Conservation (phyloP, 2,797 vertebrate genomes). For the Siniperca undulata region DNA sequence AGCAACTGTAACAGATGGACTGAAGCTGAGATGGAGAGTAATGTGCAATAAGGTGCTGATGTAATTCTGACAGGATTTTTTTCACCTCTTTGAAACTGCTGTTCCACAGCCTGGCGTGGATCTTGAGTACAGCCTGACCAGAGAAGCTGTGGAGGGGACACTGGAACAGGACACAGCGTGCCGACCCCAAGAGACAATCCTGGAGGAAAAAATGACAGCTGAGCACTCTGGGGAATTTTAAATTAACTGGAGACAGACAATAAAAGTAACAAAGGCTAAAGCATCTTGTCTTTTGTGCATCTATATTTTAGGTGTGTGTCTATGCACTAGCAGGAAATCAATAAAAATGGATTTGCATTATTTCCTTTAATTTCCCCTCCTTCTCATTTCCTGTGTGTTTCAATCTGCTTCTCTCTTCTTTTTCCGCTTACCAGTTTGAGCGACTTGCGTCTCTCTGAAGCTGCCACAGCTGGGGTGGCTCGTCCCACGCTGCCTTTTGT, state of each 20-base stretch:
- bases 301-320: not conserved
- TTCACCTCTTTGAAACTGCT: conserved; percentile 94
- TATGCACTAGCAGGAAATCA: not conserved
- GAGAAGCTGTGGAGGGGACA: conserved; percentile 92
- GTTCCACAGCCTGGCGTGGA: conserved; percentile 93
- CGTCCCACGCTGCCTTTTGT: conserved; percentile 66
- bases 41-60: not conserved
- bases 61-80: conserved; percentile 5
- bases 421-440: conserved; percentile 88
- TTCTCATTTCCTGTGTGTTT: not conserved
- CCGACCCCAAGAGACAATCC: conserved; percentile 91
- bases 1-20: conserved; percentile 23
- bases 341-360: not conserved
- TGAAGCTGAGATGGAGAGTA: conserved; percentile 8
- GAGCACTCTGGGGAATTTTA: not conserved
- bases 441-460: conserved; percentile 88
- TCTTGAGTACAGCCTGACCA: conserved; percentile 85
- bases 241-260: not conserved
- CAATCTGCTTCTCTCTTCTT: not conserved
- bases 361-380: not conserved
- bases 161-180: conserved; percentile 88
- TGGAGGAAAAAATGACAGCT: conserved; percentile 59
- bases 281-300: not conserved
- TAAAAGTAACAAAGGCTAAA: not conserved
- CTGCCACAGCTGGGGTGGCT: conserved; percentile 84